Evolutionary conservation across 2,888 invertebrate species (phyloP).

Genomic region (Gortyna flavago): DNA sequence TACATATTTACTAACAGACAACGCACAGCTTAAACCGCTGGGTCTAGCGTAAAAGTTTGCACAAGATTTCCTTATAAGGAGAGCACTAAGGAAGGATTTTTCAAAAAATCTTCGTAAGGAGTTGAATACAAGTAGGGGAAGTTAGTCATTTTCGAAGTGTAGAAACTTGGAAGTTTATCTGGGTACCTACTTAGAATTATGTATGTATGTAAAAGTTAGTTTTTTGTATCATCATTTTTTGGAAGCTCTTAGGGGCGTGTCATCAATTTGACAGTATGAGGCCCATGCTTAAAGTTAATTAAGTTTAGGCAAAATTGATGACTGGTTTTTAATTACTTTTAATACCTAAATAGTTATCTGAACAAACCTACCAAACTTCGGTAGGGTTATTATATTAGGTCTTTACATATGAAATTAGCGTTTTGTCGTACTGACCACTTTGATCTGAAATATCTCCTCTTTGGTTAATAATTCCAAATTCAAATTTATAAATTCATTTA

Average conservation of each 20-base stretch:
- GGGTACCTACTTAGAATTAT: neutral
- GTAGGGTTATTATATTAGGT: slow-evolving; percentile 7
- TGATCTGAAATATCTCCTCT: no score
- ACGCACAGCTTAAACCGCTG: neutral
- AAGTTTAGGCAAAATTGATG: neutral
- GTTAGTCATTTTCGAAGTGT: neutral
- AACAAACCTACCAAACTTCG: neutral
- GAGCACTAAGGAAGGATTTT: no score
- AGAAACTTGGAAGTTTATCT: neutral
- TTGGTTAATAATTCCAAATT: no score
- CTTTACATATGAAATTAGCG: no score
- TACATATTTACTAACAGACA: neutral
- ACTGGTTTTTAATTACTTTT: slow-evolving; percentile 9
- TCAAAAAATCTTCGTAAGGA: neutral
- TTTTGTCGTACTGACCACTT: no score
- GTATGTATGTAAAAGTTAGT: neutral
- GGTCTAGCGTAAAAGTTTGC: neutral
- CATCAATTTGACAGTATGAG: neutral
- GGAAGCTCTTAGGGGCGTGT: neutral
- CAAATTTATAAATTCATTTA: no score
- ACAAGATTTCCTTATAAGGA: neutral
- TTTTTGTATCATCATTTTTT: neutral
- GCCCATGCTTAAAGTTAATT: neutral
- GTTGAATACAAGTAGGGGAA: no score
- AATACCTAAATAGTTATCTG: slow-evolving; percentile 1